Base-by-base conservation (phyloP, 2,797 vertebrate genomes). In the Notolabrus celidotus region DNA sequence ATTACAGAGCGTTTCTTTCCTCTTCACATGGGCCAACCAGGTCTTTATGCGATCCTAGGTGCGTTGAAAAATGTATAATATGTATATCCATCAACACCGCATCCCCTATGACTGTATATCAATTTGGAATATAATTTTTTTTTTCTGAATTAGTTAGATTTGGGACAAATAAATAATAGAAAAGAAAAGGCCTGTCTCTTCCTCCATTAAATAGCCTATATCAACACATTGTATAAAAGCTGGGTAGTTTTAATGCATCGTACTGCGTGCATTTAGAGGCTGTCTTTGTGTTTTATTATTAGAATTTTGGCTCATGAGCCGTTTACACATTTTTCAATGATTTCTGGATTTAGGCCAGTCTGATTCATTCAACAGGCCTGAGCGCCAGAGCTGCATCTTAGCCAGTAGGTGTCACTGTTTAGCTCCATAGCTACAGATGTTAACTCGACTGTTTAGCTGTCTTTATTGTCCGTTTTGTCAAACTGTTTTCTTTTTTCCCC, bases 341-440 rank as follows among this genome's bases (percentile, higher is more conserved):
- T 39, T 6, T 43, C 22, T 31, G 29, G 17, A 20, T 74, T 51
- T 29, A 79, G 83, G 87, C 86, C 84, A 34, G 2, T 31, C 38
- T 52, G 27, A 38, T n/a, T n/a, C 50, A 42, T 29, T 0, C 11
- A 5, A 6, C 59, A 74, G 83, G 83, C 84, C 86, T 8, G 45
- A 55, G 34, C 31, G 7, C 8, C 54, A 73, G 58, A 62, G 11
- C 22, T 34, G 19, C 53, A 1, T 3, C 15, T 23, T 15, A 0
- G 36, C 76, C 91, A 27, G 72, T 80, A 75, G 87, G 34, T 90
- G 93, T 42, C 93, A 27, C 85, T 89, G 82, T 89, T 86, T 31
- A 31, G 51, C 67, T 52, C 77, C 1, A 19, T 7, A 38, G 25
- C 0, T 10, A 20, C 3, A 7, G 1, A 6, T 5, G 1, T 9